Percentiles rank a stretch among this genome's conserved stretches.
Conservation (phyloP, 2,888 invertebrate genomes). For the Gerris lacustris region DNA sequence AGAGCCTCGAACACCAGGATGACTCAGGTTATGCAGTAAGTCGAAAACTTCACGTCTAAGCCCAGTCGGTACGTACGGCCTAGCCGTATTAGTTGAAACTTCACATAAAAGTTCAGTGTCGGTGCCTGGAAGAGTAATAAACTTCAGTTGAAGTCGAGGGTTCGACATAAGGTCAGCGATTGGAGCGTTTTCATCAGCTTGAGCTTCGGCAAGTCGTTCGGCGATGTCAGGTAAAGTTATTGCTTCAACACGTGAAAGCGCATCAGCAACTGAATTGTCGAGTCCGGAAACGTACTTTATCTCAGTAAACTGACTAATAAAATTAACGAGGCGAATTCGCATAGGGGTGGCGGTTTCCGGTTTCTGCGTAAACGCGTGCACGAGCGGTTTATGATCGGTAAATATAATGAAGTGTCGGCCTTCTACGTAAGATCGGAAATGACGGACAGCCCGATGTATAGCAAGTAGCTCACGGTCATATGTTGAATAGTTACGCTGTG, state of each 20-base stretch:
- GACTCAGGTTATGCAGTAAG: conserved; percentile 29
- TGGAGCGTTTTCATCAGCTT: conserved; percentile 15
- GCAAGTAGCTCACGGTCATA: too few relatives aligned
- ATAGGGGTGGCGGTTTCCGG: conserved; percentile 19
- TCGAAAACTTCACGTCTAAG: conserved; percentile 20
- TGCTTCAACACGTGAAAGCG: conserved; percentile 32
- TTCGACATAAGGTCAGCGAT: neutral
- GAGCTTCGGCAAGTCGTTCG: conserved; percentile 31
- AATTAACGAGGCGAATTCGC: conserved; percentile 33
- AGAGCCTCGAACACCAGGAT: conserved; percentile 29
- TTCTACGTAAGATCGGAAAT: conserved; percentile 12
- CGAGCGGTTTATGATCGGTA: conserved; percentile 1
- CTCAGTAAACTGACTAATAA: conserved; percentile 34
- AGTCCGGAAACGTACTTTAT: conserved; percentile 33
- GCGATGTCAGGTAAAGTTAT: conserved; percentile 31
- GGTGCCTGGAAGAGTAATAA: conserved; percentile 3
- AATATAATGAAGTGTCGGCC: neutral
- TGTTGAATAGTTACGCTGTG: conserved; percentile 35
- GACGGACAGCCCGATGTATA: conserved; percentile 30
- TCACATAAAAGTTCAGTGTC: conserved; percentile 24
- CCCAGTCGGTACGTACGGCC: conserved; percentile 21
- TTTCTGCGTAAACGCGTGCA: neutral
- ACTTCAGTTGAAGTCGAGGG: conserved; percentile 2
- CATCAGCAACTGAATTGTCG: conserved; percentile 35
- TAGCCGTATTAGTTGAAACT: conserved; percentile 17